Base-by-base conservation (phyloP, 2,888 invertebrate genomes). In the Desoria tigrina region DNA sequence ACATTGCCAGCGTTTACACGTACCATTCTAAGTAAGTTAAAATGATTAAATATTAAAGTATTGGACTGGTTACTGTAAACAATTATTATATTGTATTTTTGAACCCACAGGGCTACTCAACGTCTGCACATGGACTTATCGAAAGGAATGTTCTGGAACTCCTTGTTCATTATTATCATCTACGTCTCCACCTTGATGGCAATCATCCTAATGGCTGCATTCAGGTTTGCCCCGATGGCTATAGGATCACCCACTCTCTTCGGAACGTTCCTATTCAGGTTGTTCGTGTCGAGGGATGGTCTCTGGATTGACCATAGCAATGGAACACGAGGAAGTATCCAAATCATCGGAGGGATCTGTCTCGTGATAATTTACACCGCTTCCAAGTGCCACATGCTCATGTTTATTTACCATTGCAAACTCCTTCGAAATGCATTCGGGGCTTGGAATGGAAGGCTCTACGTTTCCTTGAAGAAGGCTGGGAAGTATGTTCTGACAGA, bases 91-190 rank as follows among this genome's bases (percentile, higher is more conserved):
- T 1, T 18, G 16, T 45, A 21, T 2, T 24, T 50, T 32, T 50
- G 14, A 21, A 9, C 55, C 55, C 28, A 14, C 56, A 71, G 70
- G 28, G 68, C 61, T 1, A 67, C 66, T 2, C 62, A 69, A 21
- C 68, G 65, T n/a, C 27, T 73, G 45, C 70, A 73, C 26, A 65
- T 71, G 63, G 73, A 73, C 27, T 57, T 73, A 2, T 61, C 66
- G 0, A 45, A 26, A 37, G 42, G 39, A 18, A 55, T 53, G 1
- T 27, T 51, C 9, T 42, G 14, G 11, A 62, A 57, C 3, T 54
- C 54, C 9, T 11, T 65, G 3, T 32, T 28, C 24, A 18, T 65
- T 0, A n/a, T 68, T 0, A 18, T 58, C 1, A 11, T 62, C 2
- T 68, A 60, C 26, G 3, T 58, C 6, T 23, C 58, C 2, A 42